Evolutionary conservation across 2,888 invertebrate genomes (phyloP), one percentile per base, ranked within the genome.

Genomic region (Noctua janthina): DNA sequence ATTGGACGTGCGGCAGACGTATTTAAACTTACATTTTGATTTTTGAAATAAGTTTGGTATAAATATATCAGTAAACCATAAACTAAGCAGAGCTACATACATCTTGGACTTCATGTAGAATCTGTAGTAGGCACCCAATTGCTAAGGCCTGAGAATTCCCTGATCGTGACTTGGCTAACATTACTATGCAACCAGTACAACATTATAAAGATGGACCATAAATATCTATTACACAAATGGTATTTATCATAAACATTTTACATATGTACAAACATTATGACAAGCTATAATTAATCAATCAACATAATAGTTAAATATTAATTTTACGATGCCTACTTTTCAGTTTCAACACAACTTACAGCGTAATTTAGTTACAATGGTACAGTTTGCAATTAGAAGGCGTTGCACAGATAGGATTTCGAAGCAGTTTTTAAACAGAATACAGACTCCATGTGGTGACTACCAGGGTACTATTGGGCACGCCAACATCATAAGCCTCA

Each of bases 251-350:
- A 17, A 35, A 74, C 11, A 49, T 35, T 74, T 29, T 29, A 29
- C 29, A 4, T 17, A n/a, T 71, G 35, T 39, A n/a, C 35, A 49
- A 71, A 74, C 13, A 49, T 49, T 62, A 43, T 72, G 35, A 49
- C 74, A 71, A 49, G 35, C 49, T 49, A n/a, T 35, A n/a, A 71
- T 72, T 35, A 74, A 49, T 39, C 49, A 71, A 74, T 49, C 72
- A 49, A 71, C 13, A 39, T 71, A 4, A n/a, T 74, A 39, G 39
- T 71, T 39, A 39, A 71, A 23, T 49, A 35, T 35, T 17, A 2
- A 49, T n/a, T 71, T 35, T 39, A 72, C 72, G 23, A 74, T 74
- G 4, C 11, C 64, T 35, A 20, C 20, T 35, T 49, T 71, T 8
- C 2, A 35, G 72, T 74, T 74, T 74, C 49, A 17, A 39, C 49